Percentiles rank a stretch among this genome's conserved stretches.
phyloP scores from a whole-genome alignment of 2,113 vertebrate genomes.

The Rhynchomys soricoides region DNA sequence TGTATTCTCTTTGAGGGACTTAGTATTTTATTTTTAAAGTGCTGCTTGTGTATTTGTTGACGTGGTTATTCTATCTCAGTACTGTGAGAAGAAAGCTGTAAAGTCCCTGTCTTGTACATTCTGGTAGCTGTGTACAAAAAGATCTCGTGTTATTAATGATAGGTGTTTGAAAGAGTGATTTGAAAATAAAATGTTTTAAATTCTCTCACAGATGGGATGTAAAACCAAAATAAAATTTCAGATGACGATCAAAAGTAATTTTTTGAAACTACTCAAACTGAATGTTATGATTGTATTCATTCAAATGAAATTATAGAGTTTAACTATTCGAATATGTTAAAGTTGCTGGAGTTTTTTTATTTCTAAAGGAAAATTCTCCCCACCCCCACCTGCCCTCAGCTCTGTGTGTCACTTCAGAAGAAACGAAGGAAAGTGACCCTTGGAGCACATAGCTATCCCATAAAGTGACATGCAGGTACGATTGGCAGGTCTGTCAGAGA shows the following conservation, averaged over 20 bases:
- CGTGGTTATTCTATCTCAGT: background rate
- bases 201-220: slow-evolving; percentile 1
- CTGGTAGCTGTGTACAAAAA: background rate
- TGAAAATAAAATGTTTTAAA: background rate
- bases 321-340: background rate
- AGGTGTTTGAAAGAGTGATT: background rate
- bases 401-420: background rate
- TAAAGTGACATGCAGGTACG: background rate
- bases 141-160: background rate
- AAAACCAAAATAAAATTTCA: slow-evolving; percentile 9
- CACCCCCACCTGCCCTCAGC: background rate
- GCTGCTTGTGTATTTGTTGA: background rate
- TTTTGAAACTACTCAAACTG: background rate
- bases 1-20: background rate
- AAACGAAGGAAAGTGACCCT: background rate
- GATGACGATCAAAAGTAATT: slow-evolving; percentile 34
- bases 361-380: background rate
- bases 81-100: background rate
- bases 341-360: background rate
- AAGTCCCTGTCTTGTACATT: background rate
- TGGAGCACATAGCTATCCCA: background rate
- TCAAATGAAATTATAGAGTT: slow-evolving; percentile 35
- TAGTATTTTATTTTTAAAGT: background rate
- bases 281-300: background rate
- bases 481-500: background rate